Evolutionary conservation across 2,888 invertebrate genomes (phyloP), one percentile per base, ranked within the genome.

Genomic region (Andrena bucephala): DNA sequence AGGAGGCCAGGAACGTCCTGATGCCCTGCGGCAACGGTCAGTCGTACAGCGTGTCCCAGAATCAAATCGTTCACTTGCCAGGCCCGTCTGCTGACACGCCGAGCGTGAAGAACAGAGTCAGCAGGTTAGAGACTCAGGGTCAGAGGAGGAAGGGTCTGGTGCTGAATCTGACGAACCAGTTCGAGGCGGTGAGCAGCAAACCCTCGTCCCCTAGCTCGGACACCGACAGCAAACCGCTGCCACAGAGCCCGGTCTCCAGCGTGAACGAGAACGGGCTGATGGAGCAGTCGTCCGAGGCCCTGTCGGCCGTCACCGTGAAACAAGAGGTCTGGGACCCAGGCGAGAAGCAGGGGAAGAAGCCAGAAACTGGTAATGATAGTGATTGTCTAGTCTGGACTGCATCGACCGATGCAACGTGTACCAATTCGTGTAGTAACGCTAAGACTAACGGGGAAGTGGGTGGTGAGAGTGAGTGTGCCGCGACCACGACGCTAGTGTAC

Each of bases 21-120:
- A 96, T 98, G 96, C 97, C 98, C 1, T 98, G 97, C 93, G 97
- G 97, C 90, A 97, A 97, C 94, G 98, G 98, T 52, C 96, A 97
- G 90, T 96, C 97, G 87, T 98, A 98, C 94, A 98, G 98, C 93
- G 98, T 98, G 36, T 98, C 98, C 63, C 98, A 98, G 90, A 98
- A 98, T 94, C 97, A 98, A 95, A 97, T 98, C 90, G 96, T 98
- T 84, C 96, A 98, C 90, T 95, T 98, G 86, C 97, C 97, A 87
- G 96, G 96, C 86, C 95, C 96, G 83, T 95, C 95, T 72, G 89
- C 89, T 13, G 91, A 86, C 90, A 93, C 83, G 59, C 86, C 89
- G 24, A 93, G 86, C 87, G 93, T 92, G 85, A 96, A 96, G 89
- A 96, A 96, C 88, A 95, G 97, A 88, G 96, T 97, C 57, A 96